Conservation (phyloP, 2,797 vertebrate genomes). For the Lepilemur ruficaudatus region DNA sequence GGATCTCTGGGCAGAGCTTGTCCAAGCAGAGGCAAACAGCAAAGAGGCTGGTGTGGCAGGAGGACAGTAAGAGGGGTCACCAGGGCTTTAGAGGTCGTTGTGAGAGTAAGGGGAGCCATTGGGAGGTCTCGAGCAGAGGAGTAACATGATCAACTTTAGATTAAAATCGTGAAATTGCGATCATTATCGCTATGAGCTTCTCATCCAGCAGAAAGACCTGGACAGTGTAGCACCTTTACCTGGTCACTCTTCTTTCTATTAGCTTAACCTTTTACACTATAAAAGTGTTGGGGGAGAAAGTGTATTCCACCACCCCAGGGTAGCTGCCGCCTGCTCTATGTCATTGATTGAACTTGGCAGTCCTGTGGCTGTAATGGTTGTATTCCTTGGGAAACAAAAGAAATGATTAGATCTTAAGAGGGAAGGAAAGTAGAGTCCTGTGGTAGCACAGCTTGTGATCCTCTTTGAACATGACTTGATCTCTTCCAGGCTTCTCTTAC, state of each 20-base stretch:
- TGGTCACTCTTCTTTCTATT: background rate
- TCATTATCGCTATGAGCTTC: background rate
- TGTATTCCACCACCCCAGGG: background rate
- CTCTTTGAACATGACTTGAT: conserved; percentile 63
- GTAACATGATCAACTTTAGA: background rate
- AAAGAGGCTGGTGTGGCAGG: background rate
- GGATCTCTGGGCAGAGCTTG: background rate
- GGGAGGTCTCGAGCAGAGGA: background rate
- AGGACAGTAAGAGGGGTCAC: background rate
- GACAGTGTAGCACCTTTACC: background rate
- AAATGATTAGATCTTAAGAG: conserved; percentile 63
- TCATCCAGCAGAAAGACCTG: background rate
- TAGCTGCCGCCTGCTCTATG: background rate
- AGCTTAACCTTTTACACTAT: conserved; percentile 27
- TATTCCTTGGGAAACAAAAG: conserved; percentile 72
- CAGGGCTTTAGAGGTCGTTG: background rate
- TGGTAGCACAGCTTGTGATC: conserved; percentile 57
- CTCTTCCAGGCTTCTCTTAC: conserved; percentile 39
- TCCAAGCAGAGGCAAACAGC: background rate
- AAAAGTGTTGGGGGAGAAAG: background rate
- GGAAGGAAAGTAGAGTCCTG: conserved; percentile 25
- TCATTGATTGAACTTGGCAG: conserved; percentile 48
- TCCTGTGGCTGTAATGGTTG: conserved; percentile 54
- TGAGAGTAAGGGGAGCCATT: background rate
- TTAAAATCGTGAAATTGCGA: background rate